phyloP scores from a whole-genome alignment of 2,888 invertebrate genomes.

The Acleris emargana region DNA sequence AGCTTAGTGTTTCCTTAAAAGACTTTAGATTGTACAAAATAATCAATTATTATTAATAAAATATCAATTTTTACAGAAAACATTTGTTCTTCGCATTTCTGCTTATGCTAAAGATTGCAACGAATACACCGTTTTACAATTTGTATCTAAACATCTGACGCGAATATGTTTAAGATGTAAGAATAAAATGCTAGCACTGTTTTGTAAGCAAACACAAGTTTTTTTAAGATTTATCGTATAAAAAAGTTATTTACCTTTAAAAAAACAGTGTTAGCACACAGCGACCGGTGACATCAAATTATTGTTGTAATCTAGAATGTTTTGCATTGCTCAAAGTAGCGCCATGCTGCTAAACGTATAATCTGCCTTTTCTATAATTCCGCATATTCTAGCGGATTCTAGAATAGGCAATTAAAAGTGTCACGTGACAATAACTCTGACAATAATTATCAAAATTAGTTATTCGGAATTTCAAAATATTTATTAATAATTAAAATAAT shows the following conservation, averaged over 20 bases:
- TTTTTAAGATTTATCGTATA: too few species aligned
- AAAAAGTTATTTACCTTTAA: too few species aligned
- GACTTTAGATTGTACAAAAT: conserved; percentile 78
- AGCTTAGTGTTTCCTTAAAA: conserved; percentile 77
- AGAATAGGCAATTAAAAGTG: background rate
- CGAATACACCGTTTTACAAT: conserved; percentile 15
- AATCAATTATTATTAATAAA: conserved; percentile 46
- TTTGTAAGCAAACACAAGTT: background rate
- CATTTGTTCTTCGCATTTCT: conserved; percentile 14
- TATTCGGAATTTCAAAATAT: conserved; percentile 13
- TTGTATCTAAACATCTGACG: conserved; percentile 1
- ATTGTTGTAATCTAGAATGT: too few species aligned
- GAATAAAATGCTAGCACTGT: conserved; percentile 11
- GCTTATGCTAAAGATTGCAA: conserved; percentile 24
- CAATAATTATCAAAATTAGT: conserved; percentile 30
- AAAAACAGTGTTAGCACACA: too few species aligned
- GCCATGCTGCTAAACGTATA: too few species aligned
- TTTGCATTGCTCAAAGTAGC: too few species aligned
- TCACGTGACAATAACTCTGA: conserved; percentile 43
- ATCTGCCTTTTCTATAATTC: background rate
- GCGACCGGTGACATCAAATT: too few species aligned
- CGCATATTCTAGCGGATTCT: background rate
- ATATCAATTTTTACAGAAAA: conserved; percentile 27
- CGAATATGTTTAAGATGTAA: background rate
- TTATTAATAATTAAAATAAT: conserved; percentile 25